phyloP scores from a whole-genome alignment of 2,888 invertebrate species.

The Mesochorus sp. region DNA sequence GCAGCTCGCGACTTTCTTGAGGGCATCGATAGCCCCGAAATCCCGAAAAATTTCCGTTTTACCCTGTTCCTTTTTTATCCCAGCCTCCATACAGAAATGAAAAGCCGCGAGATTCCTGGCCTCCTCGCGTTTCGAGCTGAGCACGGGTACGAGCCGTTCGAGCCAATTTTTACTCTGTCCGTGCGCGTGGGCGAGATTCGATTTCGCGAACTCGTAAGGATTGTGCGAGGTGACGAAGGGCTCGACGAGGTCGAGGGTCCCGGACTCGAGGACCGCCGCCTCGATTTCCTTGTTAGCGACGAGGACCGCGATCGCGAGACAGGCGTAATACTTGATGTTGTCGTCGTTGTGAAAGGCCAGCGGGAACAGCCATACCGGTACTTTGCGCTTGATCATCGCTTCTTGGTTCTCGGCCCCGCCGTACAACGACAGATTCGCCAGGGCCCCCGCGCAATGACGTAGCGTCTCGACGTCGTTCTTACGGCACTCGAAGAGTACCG shows the following conservation, averaged over 20 bases:
- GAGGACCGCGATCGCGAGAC: conserved; percentile 97
- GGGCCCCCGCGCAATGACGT: conserved; percentile 97
- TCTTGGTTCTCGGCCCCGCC: conserved; percentile 98
- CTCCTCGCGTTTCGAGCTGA: conserved; percentile 97
- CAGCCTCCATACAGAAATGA: conserved; percentile 99
- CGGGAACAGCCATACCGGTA: conserved; percentile 98
- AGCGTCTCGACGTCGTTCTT: conserved; percentile 96
- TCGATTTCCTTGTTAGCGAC: conserved; percentile 99
- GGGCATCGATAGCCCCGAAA: conserved; percentile 96
- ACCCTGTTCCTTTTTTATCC: conserved; percentile 96
- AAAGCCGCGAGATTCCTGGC: conserved; percentile 98
- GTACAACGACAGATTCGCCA: conserved; percentile 97
- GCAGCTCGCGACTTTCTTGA: conserved; percentile 98
- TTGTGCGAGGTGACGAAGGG: conserved; percentile 97
- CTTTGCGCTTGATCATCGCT: conserved; percentile 97
- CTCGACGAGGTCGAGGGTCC: conserved; percentile 97
- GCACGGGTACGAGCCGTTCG: conserved; percentile 94
- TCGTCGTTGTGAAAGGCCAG: conserved; percentile 98
- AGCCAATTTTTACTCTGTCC: conserved; percentile 98
- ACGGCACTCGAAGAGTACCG: conserved; percentile 96
- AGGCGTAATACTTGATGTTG: conserved; percentile 99
- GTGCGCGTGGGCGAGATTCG: conserved; percentile 95
- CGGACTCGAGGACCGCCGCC: conserved; percentile 96
- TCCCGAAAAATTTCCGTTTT: conserved; percentile 95
- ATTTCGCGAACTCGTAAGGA: conserved; percentile 96